phyloP scores from a whole-genome alignment of 2,797 vertebrate genomes.

The Manis crassicaudata region DNA sequence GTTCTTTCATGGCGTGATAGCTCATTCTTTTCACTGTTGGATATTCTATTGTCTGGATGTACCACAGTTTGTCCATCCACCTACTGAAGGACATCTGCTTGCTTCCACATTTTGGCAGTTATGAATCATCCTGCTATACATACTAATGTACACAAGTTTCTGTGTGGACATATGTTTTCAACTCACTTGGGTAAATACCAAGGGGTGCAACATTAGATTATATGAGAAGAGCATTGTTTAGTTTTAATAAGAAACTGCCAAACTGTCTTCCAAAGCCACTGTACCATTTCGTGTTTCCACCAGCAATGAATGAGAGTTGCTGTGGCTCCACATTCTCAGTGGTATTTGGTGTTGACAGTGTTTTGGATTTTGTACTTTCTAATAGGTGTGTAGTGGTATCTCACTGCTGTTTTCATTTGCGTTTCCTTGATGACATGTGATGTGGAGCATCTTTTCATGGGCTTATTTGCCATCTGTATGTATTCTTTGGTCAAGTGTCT shows the following conservation, averaged over 20 bases:
- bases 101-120: background rate
- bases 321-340: background rate
- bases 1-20: background rate
- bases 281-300: background rate
- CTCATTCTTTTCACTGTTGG: background rate
- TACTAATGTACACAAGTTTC: background rate
- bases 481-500: background rate
- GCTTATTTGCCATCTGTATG: background rate
- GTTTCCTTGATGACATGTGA: background rate
- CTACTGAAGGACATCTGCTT: background rate
- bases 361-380: background rate
- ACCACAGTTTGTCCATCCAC: background rate
- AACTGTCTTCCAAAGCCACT: background rate
- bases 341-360: background rate
- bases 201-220: background rate
- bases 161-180: background rate
- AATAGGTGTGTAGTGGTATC: background rate
- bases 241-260: conserved; percentile 18
- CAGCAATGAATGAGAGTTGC: background rate
- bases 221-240: background rate
- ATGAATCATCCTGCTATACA: background rate
- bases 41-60: background rate
- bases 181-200: conserved; percentile 9
- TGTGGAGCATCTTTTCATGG: background rate
- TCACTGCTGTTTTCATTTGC: background rate